Evolutionary conservation across 2,888 invertebrate species (phyloP).

Genomic region (Lissonota sp.): DNA sequence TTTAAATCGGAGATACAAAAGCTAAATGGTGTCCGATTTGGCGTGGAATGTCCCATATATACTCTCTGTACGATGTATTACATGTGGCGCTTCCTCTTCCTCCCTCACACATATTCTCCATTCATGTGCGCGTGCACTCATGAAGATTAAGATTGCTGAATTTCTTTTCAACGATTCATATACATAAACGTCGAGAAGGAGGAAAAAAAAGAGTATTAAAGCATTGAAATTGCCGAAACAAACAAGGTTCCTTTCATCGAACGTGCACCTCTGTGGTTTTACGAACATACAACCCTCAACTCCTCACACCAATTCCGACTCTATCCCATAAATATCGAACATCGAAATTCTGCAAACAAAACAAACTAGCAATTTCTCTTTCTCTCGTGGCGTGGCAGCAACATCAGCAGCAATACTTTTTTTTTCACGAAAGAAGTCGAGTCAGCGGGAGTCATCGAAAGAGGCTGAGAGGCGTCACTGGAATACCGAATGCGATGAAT

Average conservation of each 20-base stretch:
- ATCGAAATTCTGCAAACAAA: constrained; percentile 59
- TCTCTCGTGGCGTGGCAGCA: constrained; percentile 28
- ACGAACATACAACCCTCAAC: constrained; percentile 35
- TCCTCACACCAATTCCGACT: constrained; percentile 22
- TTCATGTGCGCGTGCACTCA: constrained; percentile 4
- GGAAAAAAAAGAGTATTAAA: constrained; percentile 20
- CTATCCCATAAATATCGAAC: constrained; percentile 48
- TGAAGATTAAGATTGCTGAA: constrained; percentile 49
- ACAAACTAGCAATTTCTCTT: constrained; percentile 54
- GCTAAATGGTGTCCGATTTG: too few species aligned
- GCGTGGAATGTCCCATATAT: too few species aligned
- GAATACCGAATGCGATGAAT: constrained; percentile 68
- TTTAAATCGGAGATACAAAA: too few species aligned
- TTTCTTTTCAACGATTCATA: constrained; percentile 53
- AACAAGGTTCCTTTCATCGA: constrained; percentile 47
- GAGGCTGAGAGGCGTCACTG: constrained; percentile 73
- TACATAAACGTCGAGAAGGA: constrained; percentile 32
- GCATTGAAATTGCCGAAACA: constrained; percentile 56
- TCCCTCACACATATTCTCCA: neutral
- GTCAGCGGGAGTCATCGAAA: constrained; percentile 78
- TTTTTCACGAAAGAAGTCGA: constrained; percentile 60
- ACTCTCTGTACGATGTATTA: constrained; percentile 4
- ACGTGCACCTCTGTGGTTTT: constrained; percentile 3
- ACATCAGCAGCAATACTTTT: constrained; percentile 31
- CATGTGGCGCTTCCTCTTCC: neutral